A percentile compares a stretch with the other conserved stretches of the same genome.
Conservation (phyloP, 2,888 invertebrate species). For the Trilocha varians region DNA sequence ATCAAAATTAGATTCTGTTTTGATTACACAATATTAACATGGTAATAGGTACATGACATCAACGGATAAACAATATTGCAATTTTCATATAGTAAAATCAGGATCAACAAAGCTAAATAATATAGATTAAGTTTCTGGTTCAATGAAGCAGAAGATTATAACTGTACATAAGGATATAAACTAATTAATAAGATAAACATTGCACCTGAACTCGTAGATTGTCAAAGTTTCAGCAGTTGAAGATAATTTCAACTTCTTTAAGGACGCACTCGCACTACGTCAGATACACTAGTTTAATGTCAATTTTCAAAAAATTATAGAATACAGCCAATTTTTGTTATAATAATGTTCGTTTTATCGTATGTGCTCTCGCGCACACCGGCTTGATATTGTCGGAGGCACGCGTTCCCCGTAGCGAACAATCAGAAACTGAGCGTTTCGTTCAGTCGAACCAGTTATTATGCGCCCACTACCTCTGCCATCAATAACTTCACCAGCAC, state of each 20-base stretch:
- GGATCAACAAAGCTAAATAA: no score
- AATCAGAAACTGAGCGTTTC: conserved; percentile 63
- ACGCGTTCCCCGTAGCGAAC: conserved; percentile 54
- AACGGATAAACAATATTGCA: not conserved
- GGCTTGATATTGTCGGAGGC: conserved; percentile 38
- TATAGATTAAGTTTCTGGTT: no score
- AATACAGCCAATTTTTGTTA: conserved; percentile 31
- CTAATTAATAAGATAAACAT: conserved; percentile 14
- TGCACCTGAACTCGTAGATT: conserved; percentile 58
- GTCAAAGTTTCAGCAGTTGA: conserved; percentile 33
- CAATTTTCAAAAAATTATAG: conserved; percentile 27
- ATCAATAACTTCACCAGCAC: conserved; percentile 62
- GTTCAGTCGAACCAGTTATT: conserved; percentile 59
- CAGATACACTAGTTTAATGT: conserved; percentile 31
- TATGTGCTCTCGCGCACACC: conserved; percentile 53
- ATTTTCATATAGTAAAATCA: no score
- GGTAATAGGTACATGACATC: not conserved
- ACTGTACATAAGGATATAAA: not conserved
- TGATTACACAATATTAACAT: not conserved
- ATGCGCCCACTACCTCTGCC: conserved; percentile 66
- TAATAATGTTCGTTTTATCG: conserved; percentile 35
- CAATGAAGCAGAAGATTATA: not conserved
- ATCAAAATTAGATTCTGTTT: not conserved
- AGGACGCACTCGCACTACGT: conserved; percentile 45
- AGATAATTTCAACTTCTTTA: conserved; percentile 31